Percentiles rank a stretch among this genome's conserved stretches.
These are phyloP conservation scores for Melanocharis versteri DNA, from an alignment of 2,113 vertebrate genomes.

Conservation along the genomic window DNA sequence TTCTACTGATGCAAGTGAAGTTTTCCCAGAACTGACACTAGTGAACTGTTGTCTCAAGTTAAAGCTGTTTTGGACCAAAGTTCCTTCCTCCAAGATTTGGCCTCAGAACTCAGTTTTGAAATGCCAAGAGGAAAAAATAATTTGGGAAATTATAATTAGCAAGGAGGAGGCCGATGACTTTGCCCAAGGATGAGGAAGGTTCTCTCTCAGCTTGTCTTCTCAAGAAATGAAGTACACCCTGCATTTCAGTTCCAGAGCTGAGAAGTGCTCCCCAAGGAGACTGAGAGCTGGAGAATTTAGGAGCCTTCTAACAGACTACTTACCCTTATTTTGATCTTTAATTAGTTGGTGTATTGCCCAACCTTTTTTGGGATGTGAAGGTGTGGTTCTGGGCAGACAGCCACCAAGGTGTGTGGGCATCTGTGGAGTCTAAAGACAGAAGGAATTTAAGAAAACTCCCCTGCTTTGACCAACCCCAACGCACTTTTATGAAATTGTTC, in stretches of 20 bases:
- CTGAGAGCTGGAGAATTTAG: not conserved
- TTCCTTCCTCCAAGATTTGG: conserved; percentile 12
- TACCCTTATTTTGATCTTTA: conserved; percentile 1
- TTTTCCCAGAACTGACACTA: conserved; percentile 32
- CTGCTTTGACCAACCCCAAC: not conserved
- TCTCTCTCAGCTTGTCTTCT: not conserved
- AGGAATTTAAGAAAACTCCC: conserved; percentile 1
- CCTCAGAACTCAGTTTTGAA: conserved; percentile 17
- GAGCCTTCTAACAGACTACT: not conserved
- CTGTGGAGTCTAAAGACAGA: not conserved
- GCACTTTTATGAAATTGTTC: not conserved
- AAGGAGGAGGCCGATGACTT: not conserved
- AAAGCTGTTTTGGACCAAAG: conserved; percentile 30
- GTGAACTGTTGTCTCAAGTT: not conserved
- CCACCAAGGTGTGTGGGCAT: conserved; percentile 8
- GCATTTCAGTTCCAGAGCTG: not conserved
- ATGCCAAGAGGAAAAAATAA: conserved; percentile 6
- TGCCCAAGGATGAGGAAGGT: not conserved
- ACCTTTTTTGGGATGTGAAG: not conserved
- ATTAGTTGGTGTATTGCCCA: not conserved
- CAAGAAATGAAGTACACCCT: not conserved
- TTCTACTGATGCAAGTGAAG: not conserved
- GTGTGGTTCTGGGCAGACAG: not conserved
- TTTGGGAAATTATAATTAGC: not conserved
- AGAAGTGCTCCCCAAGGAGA: not conserved